Percentiles rank a stretch among this genome's conserved stretches.
These are phyloP conservation scores for Poecilia latipinna DNA, from an alignment of 2,113 vertebrate species.

Conservation along the genomic window DNA sequence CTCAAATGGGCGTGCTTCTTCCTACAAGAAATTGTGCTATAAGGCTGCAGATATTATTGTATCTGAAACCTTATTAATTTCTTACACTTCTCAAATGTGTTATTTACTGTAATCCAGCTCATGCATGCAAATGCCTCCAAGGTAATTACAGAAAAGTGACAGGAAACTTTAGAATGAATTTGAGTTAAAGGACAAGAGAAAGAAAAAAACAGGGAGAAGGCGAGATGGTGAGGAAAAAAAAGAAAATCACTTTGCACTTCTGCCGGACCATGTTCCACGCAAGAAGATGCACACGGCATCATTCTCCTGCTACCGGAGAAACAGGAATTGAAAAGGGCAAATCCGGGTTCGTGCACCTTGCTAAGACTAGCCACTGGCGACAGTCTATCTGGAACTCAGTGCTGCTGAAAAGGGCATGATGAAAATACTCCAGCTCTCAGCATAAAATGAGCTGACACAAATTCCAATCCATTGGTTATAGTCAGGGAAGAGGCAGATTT, in stretches of 20 bases:
- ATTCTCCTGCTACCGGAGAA: conserved; percentile 61
- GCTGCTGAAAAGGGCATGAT: conserved; percentile 76
- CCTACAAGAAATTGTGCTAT: conserved; percentile 8
- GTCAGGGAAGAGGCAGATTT: conserved; percentile 43
- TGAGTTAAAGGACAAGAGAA: background rate
- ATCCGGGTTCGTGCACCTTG: conserved; percentile 72
- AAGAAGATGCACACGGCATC: conserved; percentile 69
- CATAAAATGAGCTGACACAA: conserved; percentile 76
- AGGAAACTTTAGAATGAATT: conserved; percentile 16
- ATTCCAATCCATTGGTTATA: conserved; percentile 63
- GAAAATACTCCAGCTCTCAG: conserved; percentile 75
- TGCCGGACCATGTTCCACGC: conserved; percentile 37
- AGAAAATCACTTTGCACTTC: conserved; percentile 35
- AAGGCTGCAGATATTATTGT: conserved; percentile 2
- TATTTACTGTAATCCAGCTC: conserved; percentile 28
- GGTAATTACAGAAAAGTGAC: conserved; percentile 29
- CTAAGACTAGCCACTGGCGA: conserved; percentile 75
- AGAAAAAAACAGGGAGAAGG: background rate
- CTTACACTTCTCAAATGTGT: conserved; percentile 1
- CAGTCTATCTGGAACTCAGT: conserved; percentile 70
- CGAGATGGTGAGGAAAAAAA: conserved; percentile 6
- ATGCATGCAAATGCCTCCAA: conserved; percentile 9
- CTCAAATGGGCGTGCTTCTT: conserved; percentile 2
- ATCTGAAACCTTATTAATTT: no score
- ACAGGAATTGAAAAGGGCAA: conserved; percentile 79